Base-by-base conservation (phyloP, 1,140 invertebrate genomes). In the Homarus americanus region DNA sequence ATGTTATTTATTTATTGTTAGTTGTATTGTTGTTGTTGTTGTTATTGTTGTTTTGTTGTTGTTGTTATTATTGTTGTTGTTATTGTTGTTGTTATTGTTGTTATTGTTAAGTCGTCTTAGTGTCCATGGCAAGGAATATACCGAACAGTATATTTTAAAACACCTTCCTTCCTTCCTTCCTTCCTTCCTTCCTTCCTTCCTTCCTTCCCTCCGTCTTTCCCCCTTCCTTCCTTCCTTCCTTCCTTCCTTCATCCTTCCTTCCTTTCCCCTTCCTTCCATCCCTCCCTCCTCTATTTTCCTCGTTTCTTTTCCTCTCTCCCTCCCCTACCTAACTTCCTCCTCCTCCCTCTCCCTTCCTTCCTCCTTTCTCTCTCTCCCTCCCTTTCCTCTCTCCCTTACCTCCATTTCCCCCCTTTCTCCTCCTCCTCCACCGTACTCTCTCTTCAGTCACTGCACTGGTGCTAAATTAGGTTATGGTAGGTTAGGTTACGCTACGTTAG, bases 301-400 rank as follows among this genome's bases (percentile, higher is more conserved):
- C 28, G 15, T 78, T 38, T 41, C 75, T 78, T 38, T 78, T 38
- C 41, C 75, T 41, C 38, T 78, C 75, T 41, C 75, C 41, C 75
- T 41, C 75, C 41, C 38, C 28, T 38, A 40, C 75, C 28, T 28
- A 40, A 36, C 28, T 38, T 78, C 75, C 28, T 17, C 24, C 36
- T 41, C 36, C 2, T 20, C 10, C 36, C 34, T 36, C 17, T 15
- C 34, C 44, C 28, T 24, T 44, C n/a, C 38, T 41, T 44, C n/a
- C 17, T 24, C 32, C 41, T 32, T 10, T 36, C 36, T 32, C 28
- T 38, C 36, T 41, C 75, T 41, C 36, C 28, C 75, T 38, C 36
- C 28, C 38, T 38, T 20, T 41, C 75, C 40, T 36, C n/a, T 36
- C 12, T 17, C 15, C 36, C 12, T 36, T 17, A 9, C 24, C 75